Evolutionary conservation across 2,797 vertebrate genomes (phyloP), one percentile per base, ranked within the genome.

Genomic region (Trematomus bernacchii): DNA sequence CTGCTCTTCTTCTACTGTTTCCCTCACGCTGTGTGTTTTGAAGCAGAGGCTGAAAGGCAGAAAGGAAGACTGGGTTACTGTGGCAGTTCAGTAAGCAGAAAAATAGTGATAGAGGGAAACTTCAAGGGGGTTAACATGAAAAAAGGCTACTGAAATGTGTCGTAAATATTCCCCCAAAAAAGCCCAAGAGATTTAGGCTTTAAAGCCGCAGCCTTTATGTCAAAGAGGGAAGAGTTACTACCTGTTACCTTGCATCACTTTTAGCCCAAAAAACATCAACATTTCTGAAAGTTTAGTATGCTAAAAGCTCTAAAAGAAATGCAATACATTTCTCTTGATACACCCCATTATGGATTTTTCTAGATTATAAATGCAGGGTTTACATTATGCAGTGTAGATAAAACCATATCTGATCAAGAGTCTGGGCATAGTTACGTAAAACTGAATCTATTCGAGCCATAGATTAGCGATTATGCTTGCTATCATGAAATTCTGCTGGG

Each of bases 11-110:
- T 62, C 71, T 77, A 53, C 69, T n/a, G 57, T 46, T 43, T 65
- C 21, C 37, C 62, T 82, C 64, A 82, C 13, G 52, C 77, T 75
- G 77, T 30, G 65, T 30, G 69, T 81, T 52, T 37, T 79, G 69
- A 78, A 76, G 75, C 63, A 8, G 53, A 61, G 19, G 62, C 76
- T 71, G 42, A 61, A 67, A 79, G 58, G 47, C 13, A 70, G 12
- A 85, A 21, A 70, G 12, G 84, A 21, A 60, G 40, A 69, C 9
- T 27, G 4, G 1, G 72, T 76, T 57, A 69, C 64, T 42, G 33
- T 37, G 46, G 65, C 67, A 50, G 23, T n/a, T 66, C 47, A 48
- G 62, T 6, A 63, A 59, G 58, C 40, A 57, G 75, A 73, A 70
- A 73, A 68, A 66, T 14, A 67, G 30, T 10, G 42, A n/a, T 2